These are phyloP conservation scores for Bombus terrestris DNA, from an alignment of 1,140 invertebrate genomes.

Conservation along the genomic window DNA sequence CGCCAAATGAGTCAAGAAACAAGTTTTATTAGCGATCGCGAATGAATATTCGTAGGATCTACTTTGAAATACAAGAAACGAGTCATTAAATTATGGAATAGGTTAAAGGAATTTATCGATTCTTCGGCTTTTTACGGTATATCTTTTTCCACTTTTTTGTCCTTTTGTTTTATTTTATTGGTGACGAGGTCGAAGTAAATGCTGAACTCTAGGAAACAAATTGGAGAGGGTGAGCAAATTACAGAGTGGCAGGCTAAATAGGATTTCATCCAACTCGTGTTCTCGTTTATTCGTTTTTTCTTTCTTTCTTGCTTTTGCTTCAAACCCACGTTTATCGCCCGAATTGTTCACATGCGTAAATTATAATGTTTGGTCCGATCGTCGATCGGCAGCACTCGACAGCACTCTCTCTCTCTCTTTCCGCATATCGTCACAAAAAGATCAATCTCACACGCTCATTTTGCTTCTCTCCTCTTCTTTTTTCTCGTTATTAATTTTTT, in stretches of 20 bases:
- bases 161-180: not conserved
- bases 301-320: conserved; percentile 36
- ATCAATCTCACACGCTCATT: conserved; percentile 40
- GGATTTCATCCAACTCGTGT: conserved; percentile 55
- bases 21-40: not conserved
- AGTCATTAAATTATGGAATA: too few species aligned
- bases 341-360: conserved; percentile 65
- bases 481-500: not conserved
- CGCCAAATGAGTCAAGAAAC: not conserved
- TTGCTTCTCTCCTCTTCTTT: not conserved
- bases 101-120: not conserved
- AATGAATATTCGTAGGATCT: not conserved
- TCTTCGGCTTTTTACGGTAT: not conserved
- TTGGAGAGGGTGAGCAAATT: conserved; percentile 66
- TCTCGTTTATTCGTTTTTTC: conserved; percentile 55
- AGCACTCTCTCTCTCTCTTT: conserved; percentile 34
- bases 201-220: conserved; percentile 43
- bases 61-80: not conserved
- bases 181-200: not conserved
- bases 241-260: conserved; percentile 56
- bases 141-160: too few species aligned
- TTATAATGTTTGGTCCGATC: conserved; percentile 62
- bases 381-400: conserved; percentile 61
- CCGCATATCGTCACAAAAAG: conserved; percentile 30
- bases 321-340: conserved; percentile 59